Base-by-base conservation (phyloP, 2,797 vertebrate species). In the Hylomyscus alleni region DNA sequence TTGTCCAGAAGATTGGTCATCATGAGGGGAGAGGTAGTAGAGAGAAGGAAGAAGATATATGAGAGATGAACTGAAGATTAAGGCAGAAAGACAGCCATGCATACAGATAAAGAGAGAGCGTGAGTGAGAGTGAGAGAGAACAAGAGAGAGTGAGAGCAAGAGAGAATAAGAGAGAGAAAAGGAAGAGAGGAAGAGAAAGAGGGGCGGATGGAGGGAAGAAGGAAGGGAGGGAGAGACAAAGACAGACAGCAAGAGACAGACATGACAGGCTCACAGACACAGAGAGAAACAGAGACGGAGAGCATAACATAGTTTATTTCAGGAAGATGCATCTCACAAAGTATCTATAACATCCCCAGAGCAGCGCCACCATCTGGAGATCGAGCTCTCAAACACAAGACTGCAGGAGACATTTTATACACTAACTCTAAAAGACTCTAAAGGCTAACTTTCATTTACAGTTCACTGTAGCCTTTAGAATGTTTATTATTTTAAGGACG, bases 401-500 rank as follows among this genome's bases (percentile, higher is more conserved):
- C 9, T 31, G 24, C 50, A 37, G 65, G 13, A 37, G 6, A 37
- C 14, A 37, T 29, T 29, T 88, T 19, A 40, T 88, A 73, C 37
- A 56, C 50, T 29, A 52, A 73, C n/a, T 34, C 83, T 20, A 91
- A 15, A 0, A 4, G 24, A 87, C 15, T 84, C 8, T 47, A 56
- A 19, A 52, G 24, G 1, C 12, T 92, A 86, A 52, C 34, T 29
- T 87, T 15, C 37, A 8, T 6, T 75, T 10, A 26, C 11, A 13
- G 62, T 87, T 60, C 22, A 11, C 9, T 60, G 29, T 40, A 44
- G 2, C 1, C 6, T 2, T 4, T 34, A 65, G 34, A 37, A 8
- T 87, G 11, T 56, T 94, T 94, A 52, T 87, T 52, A 50, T 6
- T 6, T 19, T 88, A 26, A 94, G 26, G 47, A 80, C 11, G 40